Evolutionary conservation across 1,140 invertebrate genomes (phyloP).

Genomic region (Caenorhabditis briggsae): DNA sequence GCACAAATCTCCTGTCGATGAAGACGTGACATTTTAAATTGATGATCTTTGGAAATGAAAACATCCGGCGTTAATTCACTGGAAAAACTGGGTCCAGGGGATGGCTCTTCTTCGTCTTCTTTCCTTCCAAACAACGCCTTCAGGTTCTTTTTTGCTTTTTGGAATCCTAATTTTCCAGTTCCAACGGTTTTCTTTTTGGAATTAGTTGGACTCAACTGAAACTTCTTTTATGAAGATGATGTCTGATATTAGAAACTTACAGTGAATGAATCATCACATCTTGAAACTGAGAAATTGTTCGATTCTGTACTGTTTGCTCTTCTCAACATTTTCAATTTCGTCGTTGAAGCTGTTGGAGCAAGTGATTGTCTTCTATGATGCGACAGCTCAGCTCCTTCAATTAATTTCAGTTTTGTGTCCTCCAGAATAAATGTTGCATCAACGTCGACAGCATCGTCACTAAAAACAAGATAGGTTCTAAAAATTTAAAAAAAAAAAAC

Average conservation of each 20-base stretch:
- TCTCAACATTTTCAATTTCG: conserved; percentile 68
- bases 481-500: conserved; percentile 5
- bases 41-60: conserved; percentile 64
- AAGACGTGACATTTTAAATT: conserved; percentile 72
- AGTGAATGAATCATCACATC: conserved; percentile 49
- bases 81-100: conserved; percentile 62
- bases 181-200: conserved; percentile 62
- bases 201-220: conserved; percentile 23
- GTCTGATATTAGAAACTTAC: background rate
- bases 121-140: conserved; percentile 72
- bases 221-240: too few species aligned
- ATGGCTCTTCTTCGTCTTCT: conserved; percentile 69
- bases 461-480: background rate
- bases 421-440: conserved; percentile 77
- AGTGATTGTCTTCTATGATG: conserved; percentile 74
- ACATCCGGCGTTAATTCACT: conserved; percentile 67
- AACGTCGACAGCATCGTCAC: conserved; percentile 68
- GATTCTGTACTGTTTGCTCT: conserved; percentile 64
- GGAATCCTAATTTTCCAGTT: conserved; percentile 68
- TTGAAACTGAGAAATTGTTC: conserved; percentile 33
- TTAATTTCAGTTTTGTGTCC: conserved; percentile 74
- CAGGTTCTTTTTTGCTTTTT: conserved; percentile 77
- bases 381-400: conserved; percentile 68
- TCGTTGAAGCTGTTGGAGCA: conserved; percentile 73
- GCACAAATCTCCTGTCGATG: conserved; percentile 85